phyloP scores from a whole-genome alignment of 2,797 vertebrate genomes.

The Melanotaenia boesemani region DNA sequence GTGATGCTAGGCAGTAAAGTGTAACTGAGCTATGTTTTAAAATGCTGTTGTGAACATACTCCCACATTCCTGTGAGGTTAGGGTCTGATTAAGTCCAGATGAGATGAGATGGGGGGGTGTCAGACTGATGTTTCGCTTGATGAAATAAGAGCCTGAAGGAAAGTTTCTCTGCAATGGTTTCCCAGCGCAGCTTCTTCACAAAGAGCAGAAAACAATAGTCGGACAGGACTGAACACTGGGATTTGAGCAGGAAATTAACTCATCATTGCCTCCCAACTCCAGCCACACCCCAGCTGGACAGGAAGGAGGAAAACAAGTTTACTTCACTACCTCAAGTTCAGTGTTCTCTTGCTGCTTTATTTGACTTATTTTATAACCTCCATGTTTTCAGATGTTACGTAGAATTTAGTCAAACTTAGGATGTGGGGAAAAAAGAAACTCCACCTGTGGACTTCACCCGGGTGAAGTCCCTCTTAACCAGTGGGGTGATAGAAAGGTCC shows the following conservation, averaged over 20 bases:
- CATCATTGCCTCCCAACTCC: conserved; percentile 9
- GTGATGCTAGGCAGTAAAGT: neutral
- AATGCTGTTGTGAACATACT: conserved; percentile 27
- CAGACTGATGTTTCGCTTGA: conserved; percentile 10
- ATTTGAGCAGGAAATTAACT: conserved; percentile 60
- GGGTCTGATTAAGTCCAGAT: conserved; percentile 46
- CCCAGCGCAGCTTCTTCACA: conserved; percentile 19
- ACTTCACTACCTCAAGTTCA: neutral
- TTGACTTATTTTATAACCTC: neutral
- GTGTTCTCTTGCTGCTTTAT: neutral
- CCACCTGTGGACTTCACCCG: neutral
- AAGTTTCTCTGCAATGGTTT: conserved; percentile 29
- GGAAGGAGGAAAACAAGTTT: conserved; percentile 28
- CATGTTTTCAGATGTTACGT: neutral
- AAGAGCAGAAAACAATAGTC: conserved; percentile 57
- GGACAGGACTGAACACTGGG: conserved; percentile 37
- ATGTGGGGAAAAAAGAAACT: neutral
- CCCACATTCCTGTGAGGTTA: conserved; percentile 66
- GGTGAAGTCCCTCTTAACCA: neutral
- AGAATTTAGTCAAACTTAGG: neutral
- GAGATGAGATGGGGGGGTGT: neutral
- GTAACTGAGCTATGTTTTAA: neutral
- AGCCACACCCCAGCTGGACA: neutral
- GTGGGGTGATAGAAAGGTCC: too few species aligned
- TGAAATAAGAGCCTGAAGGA: conserved; percentile 1